Evolutionary conservation across 2,888 invertebrate genomes (phyloP), one percentile per base, ranked within the genome.

Genomic region (Xiphydria camelus): DNA sequence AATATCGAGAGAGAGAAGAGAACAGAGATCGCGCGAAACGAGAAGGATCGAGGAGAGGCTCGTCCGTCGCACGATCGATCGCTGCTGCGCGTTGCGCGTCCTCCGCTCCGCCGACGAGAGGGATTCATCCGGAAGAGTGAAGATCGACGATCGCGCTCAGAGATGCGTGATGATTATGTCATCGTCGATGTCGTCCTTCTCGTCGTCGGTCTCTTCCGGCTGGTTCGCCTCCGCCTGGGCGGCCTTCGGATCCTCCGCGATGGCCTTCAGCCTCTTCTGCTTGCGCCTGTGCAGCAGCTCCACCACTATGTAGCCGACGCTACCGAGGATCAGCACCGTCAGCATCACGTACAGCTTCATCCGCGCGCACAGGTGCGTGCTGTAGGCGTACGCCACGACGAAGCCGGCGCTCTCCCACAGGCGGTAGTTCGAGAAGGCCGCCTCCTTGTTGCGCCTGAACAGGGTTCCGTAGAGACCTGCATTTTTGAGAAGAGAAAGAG

Each of bases 381-480:
- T 91, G 77, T 91, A 92, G 1, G 91, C 91, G 68, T 92, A 94
- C 6, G 92, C 91, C 34, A 92, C 86, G 20, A 93, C 92, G 75
- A 93, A 94, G 2, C 94, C 94, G 3, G 87, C 85, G 40, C 90
- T 90, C 76, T 94, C 93, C 93, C 93, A 93, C 4, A 93, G 82
- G 19, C 92, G 83, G 76, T 86, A 93, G 79, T 93, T 93, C 43
- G 92, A 91, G 81, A 93, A 94, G 1, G 93, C 93, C 0, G 93
- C 92, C 73, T 93, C 93, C 70, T 92, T 92, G 80, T 92, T 91
- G 46, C 89, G 86, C 65, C 89, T 81, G 81, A 91, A 94, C 51
- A 92, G 81, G 10, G 89, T 87, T 40, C 93, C 94, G 69, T 92
- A 93, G 14, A 93, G 79, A 56, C 90, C 91, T 91, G 80, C 0